A percentile compares a stretch with the other conserved stretches of the same genome.
These are phyloP conservation scores for Macropis europaea DNA, from an alignment of 2,888 invertebrate genomes.

Conservation along the genomic window DNA sequence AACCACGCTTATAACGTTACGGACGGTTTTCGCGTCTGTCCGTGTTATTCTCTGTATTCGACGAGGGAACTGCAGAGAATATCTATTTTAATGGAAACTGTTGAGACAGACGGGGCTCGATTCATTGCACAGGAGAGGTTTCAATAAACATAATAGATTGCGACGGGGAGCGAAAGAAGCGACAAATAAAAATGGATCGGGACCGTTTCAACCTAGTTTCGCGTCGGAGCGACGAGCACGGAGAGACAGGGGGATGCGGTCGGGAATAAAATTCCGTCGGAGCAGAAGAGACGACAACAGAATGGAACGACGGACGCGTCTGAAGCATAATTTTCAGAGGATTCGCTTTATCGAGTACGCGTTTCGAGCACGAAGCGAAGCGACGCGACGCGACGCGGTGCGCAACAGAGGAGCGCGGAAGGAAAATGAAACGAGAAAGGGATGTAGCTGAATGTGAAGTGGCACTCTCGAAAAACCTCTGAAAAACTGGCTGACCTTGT, in stretches of 20 bases:
- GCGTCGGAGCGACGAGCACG: not conserved
- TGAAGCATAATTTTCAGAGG: not conserved
- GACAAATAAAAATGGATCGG: no score
- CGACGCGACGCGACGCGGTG: not conserved
- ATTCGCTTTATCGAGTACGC: not conserved
- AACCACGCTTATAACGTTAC: no score
- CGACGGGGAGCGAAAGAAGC: no score
- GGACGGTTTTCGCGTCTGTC: no score
- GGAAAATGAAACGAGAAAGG: not conserved
- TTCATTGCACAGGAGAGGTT: no score
- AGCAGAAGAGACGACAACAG: not conserved
- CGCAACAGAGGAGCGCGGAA: no score
- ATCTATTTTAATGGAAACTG: no score
- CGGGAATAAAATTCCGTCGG: not conserved
- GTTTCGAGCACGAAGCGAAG: not conserved
- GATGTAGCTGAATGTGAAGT: not conserved
- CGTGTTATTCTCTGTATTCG: no score
- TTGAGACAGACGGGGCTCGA: no score
- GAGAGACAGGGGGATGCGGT: no score
- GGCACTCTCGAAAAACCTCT: not conserved
- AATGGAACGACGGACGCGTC: not conserved
- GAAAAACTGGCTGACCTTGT: conserved; percentile 17
- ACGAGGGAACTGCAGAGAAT: no score
- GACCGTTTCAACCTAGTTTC: conserved; percentile 3
- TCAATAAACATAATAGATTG: no score